Evolutionary conservation across 2,888 invertebrate species (phyloP), one percentile per base, ranked within the genome.

Genomic region (Sinodicranocentrus sp.): DNA sequence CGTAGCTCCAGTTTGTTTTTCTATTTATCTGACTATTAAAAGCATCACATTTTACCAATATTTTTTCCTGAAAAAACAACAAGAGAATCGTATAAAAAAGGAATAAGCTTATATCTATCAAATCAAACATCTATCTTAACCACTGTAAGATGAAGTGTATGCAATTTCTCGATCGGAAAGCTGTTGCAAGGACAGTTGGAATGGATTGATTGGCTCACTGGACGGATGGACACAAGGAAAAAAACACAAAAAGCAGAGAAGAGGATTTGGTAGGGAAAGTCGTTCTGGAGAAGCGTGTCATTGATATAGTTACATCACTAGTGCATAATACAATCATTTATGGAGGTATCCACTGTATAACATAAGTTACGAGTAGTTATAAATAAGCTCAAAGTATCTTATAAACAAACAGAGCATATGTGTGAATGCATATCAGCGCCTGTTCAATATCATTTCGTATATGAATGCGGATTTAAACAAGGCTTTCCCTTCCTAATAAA

Each of bases 241-340:
- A 25, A 54, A 21, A 21, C 2, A 48, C 5, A 52, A 52, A 17
- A 52, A 17, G 2, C 52, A 52, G 13, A 44, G n/a, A 44, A n/a
- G 44, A 44, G 33, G 33, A 33, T 33, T 3, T 33, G 33, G 17
- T 1, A 52, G 6, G 17, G 52, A 52, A 52, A 52, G 13, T 39
- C 13, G 5, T 39, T 39, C 39, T 13, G 13, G 5, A 13, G 39
- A 39, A 39, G 13, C 6, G 5, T 8, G 39, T 39, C 39, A 39
- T 8, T 39, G 13, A 39, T 13, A 39, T 39, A 39, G 39, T 5
- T 39, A 39, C 6, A 39, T 39, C 48, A 15, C n/a, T 15, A 48
- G n/a, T 48, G 48, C 48, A 48, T 48, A 48, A 48, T 48, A 48
- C 2, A 48, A 48, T 48, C 48, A 48, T n/a, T n/a, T n/a, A n/a